Evolutionary conservation across 2,113 vertebrate genomes (phyloP).

Genomic region (Corydoras sp.): DNA sequence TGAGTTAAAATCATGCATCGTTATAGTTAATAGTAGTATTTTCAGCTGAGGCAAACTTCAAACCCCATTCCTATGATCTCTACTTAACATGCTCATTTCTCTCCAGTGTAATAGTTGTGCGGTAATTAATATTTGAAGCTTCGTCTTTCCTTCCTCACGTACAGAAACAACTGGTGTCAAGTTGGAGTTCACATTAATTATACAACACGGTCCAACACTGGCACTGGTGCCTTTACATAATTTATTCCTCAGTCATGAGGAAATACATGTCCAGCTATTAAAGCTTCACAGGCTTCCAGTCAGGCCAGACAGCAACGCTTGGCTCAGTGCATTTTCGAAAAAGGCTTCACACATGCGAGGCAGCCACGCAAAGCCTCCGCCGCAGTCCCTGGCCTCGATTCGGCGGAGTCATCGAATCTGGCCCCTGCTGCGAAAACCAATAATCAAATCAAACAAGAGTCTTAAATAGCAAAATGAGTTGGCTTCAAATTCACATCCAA

Average conservation of each 20-base stretch:
- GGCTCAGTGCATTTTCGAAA: conserved; percentile 32
- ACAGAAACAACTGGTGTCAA: conserved; percentile 68
- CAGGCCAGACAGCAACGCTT: conserved; percentile 21
- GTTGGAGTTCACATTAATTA: conserved; percentile 68
- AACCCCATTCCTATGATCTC: not conserved
- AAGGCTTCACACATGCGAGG: conserved; percentile 10
- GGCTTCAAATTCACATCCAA: conserved; percentile 9
- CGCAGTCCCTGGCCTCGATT: conserved; percentile 12
- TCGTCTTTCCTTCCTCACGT: conserved; percentile 50
- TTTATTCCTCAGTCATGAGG: conserved; percentile 57
- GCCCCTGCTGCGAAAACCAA: not conserved
- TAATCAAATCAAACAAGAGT: conserved; percentile 11
- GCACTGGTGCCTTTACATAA: conserved; percentile 59
- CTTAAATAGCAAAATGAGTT: conserved; percentile 3
- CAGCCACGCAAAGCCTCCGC: conserved; percentile 8
- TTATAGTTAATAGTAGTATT: too few relatives aligned
- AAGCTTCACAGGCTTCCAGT: conserved; percentile 47
- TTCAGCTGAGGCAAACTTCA: too few relatives aligned
- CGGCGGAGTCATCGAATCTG: conserved; percentile 4
- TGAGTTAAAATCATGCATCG: too few relatives aligned
- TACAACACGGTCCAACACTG: conserved; percentile 60
- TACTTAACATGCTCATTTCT: conserved; percentile 15
- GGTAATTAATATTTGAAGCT: conserved; percentile 60
- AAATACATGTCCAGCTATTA: conserved; percentile 58
- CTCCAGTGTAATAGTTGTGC: conserved; percentile 33